Base-by-base conservation (phyloP, 2,113 vertebrate genomes). In the Ailuropoda melanoleuca region DNA sequence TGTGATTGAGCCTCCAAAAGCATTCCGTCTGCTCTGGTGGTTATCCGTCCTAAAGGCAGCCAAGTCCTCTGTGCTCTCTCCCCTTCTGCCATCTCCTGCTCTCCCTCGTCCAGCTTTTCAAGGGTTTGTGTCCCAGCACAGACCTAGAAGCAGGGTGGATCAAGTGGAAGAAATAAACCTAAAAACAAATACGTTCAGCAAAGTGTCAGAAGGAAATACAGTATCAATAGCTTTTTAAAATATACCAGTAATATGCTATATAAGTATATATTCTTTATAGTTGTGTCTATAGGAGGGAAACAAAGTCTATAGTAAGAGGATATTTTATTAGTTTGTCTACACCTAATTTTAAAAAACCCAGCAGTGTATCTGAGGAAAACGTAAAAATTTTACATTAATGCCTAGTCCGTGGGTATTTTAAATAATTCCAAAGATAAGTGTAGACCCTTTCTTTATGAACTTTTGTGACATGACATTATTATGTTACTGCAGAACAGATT, bases 401-500 rank as follows among this genome's bases (percentile, higher is more conserved):
- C 29, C 46, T 78, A 56, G 84, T 90, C 43, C 6, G 18, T 96
- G 70, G 46, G 43, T 92, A 86, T 86, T 97, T 97, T 95, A 96
- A 97, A 97, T 93, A 96, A 78, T 70, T 86, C 80, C 90, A 64
- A 50, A 75, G 88, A 78, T 81, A 93, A 96, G 62, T 8, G 43
- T 29, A 86, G 75, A 64, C 31, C 43, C 68, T 75, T 92, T 92
- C 81, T 97, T 94, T 56, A 92, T 96, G 97, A 96, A 98, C 97
- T 98, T 91, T 85, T 60, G 84, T 90, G 81, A 96, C 97, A 74
- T 58, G 92, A 77, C 85, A 68, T 92, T 96, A 82, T 95, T 92
- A 74, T 86, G 64, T 97, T 68, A 90, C 82, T 15, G 26, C 88
- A 68, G 82, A 96, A 88, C 86, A 97, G 96, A 98, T 97, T 97